Percentiles rank a stretch among this genome's conserved stretches.
Conservation (phyloP, 1,140 invertebrate species). For the Papilio glaucus region DNA sequence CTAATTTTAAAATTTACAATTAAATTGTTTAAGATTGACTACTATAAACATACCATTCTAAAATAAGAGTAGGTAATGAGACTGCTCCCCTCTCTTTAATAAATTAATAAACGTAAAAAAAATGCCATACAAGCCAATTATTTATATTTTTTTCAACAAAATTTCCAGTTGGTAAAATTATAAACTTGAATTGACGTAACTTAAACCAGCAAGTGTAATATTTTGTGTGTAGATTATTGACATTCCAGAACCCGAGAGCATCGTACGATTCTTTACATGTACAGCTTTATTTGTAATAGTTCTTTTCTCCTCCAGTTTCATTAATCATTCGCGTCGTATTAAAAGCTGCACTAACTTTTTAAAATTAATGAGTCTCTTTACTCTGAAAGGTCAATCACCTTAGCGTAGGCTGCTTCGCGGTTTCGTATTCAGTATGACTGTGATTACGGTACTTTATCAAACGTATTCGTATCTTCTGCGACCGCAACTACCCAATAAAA, state of each 20-base stretch:
- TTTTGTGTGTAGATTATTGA: too few species aligned
- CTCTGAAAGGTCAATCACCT: constrained; percentile 54
- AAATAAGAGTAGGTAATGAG: not conserved
- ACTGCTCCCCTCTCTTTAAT: not conserved
- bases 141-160: too few species aligned
- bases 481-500: constrained; percentile 23
- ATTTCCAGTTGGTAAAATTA: too few species aligned
- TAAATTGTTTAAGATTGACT: not conserved
- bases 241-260: not conserved
- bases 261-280: not conserved
- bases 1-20: not conserved
- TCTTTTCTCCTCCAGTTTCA: constrained; percentile 21
- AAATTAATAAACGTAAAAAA: not conserved
- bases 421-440: constrained; percentile 45
- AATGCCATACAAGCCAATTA: too few species aligned
- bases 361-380: constrained; percentile 52
- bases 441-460: constrained; percentile 50
- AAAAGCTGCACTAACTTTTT: constrained; percentile 16
- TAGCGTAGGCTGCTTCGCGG: constrained; percentile 45
- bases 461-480: constrained; percentile 25
- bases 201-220: too few species aligned
- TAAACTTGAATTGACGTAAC: too few species aligned
- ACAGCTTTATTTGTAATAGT: not conserved
- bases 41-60: not conserved
- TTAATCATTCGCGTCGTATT: constrained; percentile 3